These are phyloP conservation scores for Decapterus maruadsi DNA, from an alignment of 2,797 vertebrate species.

Conservation along the genomic window DNA sequence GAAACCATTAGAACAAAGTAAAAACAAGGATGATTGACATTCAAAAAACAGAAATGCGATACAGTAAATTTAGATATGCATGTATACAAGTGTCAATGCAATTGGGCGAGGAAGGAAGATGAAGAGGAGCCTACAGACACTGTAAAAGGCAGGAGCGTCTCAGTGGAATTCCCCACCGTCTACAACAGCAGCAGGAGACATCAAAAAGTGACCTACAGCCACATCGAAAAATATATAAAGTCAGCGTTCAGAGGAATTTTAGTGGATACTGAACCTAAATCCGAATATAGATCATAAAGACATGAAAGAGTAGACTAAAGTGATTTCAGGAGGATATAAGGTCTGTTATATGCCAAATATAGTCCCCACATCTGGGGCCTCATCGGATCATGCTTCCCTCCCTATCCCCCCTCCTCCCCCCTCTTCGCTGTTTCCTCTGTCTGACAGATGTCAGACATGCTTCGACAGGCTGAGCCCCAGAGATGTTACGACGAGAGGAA, in stretches of 20 bases:
- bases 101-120: slow-evolving; percentile 30
- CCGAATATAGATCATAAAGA: slow-evolving; percentile 31
- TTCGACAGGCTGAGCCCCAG: slow-evolving; percentile 62
- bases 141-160: slow-evolving; percentile 47
- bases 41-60: slow-evolving; percentile 24
- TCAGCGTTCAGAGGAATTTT: slow-evolving; percentile 19
- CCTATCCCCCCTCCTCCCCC: neutral
- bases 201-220: slow-evolving; percentile 50
- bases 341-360: slow-evolving; percentile 20
- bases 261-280: slow-evolving; percentile 12
- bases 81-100: slow-evolving; percentile 35
- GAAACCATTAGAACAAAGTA: neutral
- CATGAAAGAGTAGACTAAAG: neutral
- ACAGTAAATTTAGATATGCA: slow-evolving; percentile 45
- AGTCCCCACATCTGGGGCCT: slow-evolving; percentile 34
- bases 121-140: slow-evolving; percentile 25
- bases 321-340: slow-evolving; percentile 10
- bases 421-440: slow-evolving; percentile 30
- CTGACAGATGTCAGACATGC: slow-evolving; percentile 74
- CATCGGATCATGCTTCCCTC: slow-evolving; percentile 16
- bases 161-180: slow-evolving; percentile 67
- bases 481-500: slow-evolving; percentile 62
- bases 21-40: slow-evolving; percentile 18
- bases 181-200: slow-evolving; percentile 36
- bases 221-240: slow-evolving; percentile 12